Evolutionary conservation across 2,113 vertebrate species (phyloP), one percentile per base, ranked within the genome.

Genomic region (Piprites chloris): DNA sequence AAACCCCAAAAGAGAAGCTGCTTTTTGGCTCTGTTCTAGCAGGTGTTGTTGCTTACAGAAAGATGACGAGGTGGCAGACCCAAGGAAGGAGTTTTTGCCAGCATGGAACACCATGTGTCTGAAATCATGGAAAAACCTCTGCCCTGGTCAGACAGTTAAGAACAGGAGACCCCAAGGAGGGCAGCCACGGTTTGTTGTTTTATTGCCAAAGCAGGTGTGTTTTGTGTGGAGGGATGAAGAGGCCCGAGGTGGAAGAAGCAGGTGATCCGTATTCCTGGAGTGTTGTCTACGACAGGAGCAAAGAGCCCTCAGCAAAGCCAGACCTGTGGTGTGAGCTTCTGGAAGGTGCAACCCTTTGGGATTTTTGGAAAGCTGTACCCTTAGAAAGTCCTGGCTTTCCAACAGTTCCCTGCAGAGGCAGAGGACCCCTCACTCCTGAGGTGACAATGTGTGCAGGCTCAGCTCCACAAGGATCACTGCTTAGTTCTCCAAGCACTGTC

Each of bases 61-160:
- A 53, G 30, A 16, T 2, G 13, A 61, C 55, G 76, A 50, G 18
- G 68, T 30, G 49, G 53, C 49, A 56, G 63, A 12, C 12, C 39
- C 17, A 13, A 56, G 56, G 71, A 73, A 39, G 39, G 26, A 47
- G 23, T 14, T 26, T 67, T 21, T 49, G 46, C 24, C 46, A 61
- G 41, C 41, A 1, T 4, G 1, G 66, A 30, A 26, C 23, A 26
- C 18, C 0, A 1, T 6, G 33, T 5, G 4, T 14, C 41, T 58
- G 53, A 77, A 58, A 37, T 47, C 5, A 18, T 5, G 5, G 26
- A 42, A 46, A 46, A 72, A 11, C 33, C 20, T 42, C 49, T 67
- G 47, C 47, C 44, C 71, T 30, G 71, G 32, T 63, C 86, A 44
- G 47, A 52, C 23, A 18, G 26, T 15, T 8, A 3, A 63, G 56